These are phyloP conservation scores for Chascanopsetta lugubris DNA, from an alignment of 2,113 vertebrate genomes.

Conservation along the genomic window DNA sequence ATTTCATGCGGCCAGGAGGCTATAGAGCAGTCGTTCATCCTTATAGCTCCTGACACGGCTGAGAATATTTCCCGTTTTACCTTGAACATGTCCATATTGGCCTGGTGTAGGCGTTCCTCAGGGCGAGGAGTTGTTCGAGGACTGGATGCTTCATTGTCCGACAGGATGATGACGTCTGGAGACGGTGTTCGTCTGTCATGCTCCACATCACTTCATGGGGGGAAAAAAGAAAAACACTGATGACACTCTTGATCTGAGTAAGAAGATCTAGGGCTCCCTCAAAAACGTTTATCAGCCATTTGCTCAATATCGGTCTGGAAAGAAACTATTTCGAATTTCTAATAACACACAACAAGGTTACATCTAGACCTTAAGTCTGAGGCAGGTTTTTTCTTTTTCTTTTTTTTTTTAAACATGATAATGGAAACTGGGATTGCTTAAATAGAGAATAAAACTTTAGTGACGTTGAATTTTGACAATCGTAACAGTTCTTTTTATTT, in stretches of 20 bases:
- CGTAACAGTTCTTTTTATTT: too few relatives aligned
- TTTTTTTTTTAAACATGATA: too few relatives aligned
- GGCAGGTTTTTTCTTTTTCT: too few relatives aligned
- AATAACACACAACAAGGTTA: too few relatives aligned
- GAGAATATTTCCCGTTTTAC: conserved; percentile 61
- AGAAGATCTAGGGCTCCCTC: too few relatives aligned
- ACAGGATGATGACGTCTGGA: conserved; percentile 95
- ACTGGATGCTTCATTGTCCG: conserved; percentile 96
- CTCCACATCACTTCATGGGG: conserved; percentile 83
- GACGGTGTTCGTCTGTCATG: conserved; percentile 90
- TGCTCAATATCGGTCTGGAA: not conserved
- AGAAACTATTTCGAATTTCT: too few relatives aligned
- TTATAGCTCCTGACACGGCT: not conserved
- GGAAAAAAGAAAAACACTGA: not conserved
- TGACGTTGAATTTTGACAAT: too few relatives aligned
- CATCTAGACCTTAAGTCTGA: too few relatives aligned
- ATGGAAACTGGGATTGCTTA: too few relatives aligned
- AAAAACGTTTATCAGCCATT: not conserved
- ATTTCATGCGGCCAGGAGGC: too few relatives aligned
- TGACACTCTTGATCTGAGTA: not conserved
- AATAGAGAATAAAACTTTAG: too few relatives aligned
- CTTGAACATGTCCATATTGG: conserved; percentile 97
- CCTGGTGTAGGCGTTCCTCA: conserved; percentile 89
- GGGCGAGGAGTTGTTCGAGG: conserved; percentile 89
- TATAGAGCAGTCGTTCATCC: not conserved